Evolutionary conservation across 64 coral and sea anemone genomes (phyloP), one percentile per base, ranked within the genome.

Genomic region (Montipora efflorescens): DNA sequence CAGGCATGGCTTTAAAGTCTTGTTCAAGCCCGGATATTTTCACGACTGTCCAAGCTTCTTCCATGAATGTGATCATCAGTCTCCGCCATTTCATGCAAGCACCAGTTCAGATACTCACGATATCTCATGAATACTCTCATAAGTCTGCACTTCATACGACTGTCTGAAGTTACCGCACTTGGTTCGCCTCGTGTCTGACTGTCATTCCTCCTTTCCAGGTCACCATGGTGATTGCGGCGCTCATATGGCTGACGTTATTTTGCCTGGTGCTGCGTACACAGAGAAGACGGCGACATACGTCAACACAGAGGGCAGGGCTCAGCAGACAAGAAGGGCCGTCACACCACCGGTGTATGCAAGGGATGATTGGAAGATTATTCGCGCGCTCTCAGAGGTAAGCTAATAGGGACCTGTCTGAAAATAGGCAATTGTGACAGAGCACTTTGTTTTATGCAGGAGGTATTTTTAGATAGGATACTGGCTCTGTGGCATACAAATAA

Each of bases 321-420:
- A 99, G 57, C 98, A 99, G 87, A 99, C 95, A 14, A 99, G 98
- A 75, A 93, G 98, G 61, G 98, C 98, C 8, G 95, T 99, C 11
- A 96, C 98, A 48, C 98, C 98, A 77, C 98, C 98, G n/a, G 80
- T 23, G 45, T 93, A 96, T 52, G 98, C 98, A 12, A 87, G 98
- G 53, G 98, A 99, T 74, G 98, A 99, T 67, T 99, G 98, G 98
- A 99, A 99, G 95, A 96, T 99, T 15, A 99, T 99, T 67, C 88
- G 98, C 90, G 98, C 98, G 44, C 87, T 99, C 36, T 99, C 98
- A 90, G 98, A 99, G 90, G 98, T 96, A 68, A 47, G 48, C 21
- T 93, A 11, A 3, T 47, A 8, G 13, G 12, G 16, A 48, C 20
- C 11, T 71, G 21, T 23, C 10, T 71, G 11, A 23, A 23, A 28